Evolutionary conservation across 1,140 invertebrate species (phyloP), one percentile per base, ranked within the genome.

Genomic region (Bilobella aurantiaca): DNA sequence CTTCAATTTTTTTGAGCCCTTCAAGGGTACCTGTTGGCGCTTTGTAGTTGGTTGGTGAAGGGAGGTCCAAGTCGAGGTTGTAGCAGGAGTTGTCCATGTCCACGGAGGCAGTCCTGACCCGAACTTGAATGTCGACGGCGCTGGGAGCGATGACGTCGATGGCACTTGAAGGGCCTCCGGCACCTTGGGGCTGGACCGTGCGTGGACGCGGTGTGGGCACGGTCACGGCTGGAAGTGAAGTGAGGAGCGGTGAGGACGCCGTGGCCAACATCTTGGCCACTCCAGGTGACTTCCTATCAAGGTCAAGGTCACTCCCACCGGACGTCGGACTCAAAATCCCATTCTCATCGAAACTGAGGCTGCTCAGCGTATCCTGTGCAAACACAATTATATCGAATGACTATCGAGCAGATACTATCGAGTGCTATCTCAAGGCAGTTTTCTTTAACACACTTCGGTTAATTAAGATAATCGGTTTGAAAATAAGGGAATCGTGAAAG

Each of bases 301-400:
- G 34, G 34, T 53, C 49, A 16, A 23, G 49, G 23, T 53, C 49
- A 23, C 49, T 53, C 21, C 49, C 49, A 53, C 49, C 49, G 49
- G 49, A 53, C 5, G 49, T 23, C 8, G 49, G 49, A 23, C 49
- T 53, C 49, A 64, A 34, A 61, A 63, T 65, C 37, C 67, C 66
- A 59, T 72, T 69, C 63, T 71, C 70, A 23, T 53, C 49, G 32
- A 72, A 69, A 58, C 70, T 72, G 18, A 72, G 56, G 47, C 69
- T 72, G n/a, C 65, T 67, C 1, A 72, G 70, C 0, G 70, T 72
- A 49, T 72, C 70, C 70, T 72, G 53, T 46, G 62, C 47, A 23
- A 23, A 42, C n/a, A n/a, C n/a, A n/a, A n/a, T n/a, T n/a, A n/a
- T n/a, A n/a, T n/a, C n/a, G n/a, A n/a, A n/a, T n/a, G n/a, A n/a